Percentiles rank a stretch among this genome's conserved stretches.
Evolutionary conservation across 2,888 invertebrate species (phyloP).

Genomic region (Drosophila quasianomalipes): DNA sequence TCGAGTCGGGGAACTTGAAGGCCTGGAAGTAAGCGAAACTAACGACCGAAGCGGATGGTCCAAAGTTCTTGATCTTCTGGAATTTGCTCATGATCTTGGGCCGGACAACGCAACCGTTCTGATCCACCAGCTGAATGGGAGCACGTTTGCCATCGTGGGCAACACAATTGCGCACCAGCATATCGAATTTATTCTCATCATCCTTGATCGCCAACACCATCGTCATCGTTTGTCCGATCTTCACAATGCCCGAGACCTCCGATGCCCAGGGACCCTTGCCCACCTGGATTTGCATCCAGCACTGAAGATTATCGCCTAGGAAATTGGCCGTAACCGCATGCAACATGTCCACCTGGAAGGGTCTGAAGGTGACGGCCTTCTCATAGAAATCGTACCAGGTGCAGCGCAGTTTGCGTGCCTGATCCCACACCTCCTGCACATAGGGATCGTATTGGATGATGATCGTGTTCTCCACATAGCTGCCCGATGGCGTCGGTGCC

Average conservation of each 20-base stretch:
- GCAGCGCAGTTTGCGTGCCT: conserved; percentile 94
- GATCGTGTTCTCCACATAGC: conserved; percentile 97
- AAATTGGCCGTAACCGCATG: conserved; percentile 98
- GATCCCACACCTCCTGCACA: conserved; percentile 98
- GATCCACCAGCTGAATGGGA: conserved; percentile 96
- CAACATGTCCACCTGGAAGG: conserved; percentile 98
- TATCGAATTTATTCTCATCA: conserved; percentile 97
- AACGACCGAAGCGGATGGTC: conserved; percentile 96
- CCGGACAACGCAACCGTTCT: conserved; percentile 96
- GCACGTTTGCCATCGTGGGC: conserved; percentile 97
- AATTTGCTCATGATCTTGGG: conserved; percentile 98
- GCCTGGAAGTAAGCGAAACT: conserved; percentile 98
- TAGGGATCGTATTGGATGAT: conserved; percentile 98
- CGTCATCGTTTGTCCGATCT: conserved; percentile 98
- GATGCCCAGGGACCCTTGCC: conserved; percentile 99
- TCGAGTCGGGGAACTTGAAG: conserved; percentile 98
- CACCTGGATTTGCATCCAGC: conserved; percentile 99
- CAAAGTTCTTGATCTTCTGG: conserved; percentile 98
- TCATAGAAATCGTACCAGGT: conserved; percentile 99
- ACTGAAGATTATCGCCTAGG: conserved; percentile 97
- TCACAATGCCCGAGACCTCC: conserved; percentile 97
- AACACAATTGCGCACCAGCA: conserved; percentile 97
- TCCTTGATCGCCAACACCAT: conserved; percentile 98
- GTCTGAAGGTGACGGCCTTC: conserved; percentile 96
- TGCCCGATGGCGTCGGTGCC: conserved; percentile 95